phyloP scores from a whole-genome alignment of 2,888 invertebrate genomes.

The Ormia ochracea region DNA sequence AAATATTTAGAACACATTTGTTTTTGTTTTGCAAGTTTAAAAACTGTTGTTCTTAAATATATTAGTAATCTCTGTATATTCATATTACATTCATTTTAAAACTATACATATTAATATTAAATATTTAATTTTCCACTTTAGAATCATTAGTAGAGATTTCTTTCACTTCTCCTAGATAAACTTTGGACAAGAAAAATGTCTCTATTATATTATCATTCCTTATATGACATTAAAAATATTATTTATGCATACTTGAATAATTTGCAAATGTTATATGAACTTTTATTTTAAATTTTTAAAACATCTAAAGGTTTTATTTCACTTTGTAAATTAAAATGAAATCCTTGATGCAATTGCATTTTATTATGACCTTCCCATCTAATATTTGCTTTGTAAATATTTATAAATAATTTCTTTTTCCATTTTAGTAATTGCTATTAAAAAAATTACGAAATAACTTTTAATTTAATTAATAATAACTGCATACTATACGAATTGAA shows the following conservation, averaged over 20 bases:
- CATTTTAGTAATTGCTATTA: neutral
- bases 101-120: too few species aligned
- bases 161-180: too few species aligned
- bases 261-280: neutral
- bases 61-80: too few species aligned
- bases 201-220: too few species aligned
- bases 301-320: constrained; percentile 18
- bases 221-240: too few species aligned
- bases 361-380: neutral
- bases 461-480: neutral
- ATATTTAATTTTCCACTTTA: too few species aligned
- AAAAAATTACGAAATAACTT: neutral
- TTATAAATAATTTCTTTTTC: neutral
- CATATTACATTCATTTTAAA: too few species aligned
- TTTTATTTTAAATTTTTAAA: neutral
- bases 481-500: neutral
- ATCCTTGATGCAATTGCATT: neutral
- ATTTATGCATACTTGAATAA: neutral
- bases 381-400: neutral
- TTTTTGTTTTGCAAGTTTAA: too few species aligned
- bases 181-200: too few species aligned
- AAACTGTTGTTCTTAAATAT: too few species aligned
- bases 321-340: constrained; percentile 12
- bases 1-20: too few species aligned
- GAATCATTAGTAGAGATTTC: too few species aligned